Base-by-base conservation (phyloP, 2,113 vertebrate species). In the Anolis carolinensis region DNA sequence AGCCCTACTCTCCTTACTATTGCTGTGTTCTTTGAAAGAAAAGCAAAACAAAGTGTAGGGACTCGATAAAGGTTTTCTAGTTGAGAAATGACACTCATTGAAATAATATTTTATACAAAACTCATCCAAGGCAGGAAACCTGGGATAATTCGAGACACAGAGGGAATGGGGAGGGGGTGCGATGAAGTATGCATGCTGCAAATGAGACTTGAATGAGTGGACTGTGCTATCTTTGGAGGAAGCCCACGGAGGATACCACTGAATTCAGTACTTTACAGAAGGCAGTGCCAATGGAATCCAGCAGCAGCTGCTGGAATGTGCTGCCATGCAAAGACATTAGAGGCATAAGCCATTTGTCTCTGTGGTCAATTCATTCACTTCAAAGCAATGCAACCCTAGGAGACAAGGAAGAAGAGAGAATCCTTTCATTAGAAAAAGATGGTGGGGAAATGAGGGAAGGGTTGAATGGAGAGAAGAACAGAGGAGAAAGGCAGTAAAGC, bases 201-300 rank as follows among this genome's bases (percentile, higher is more conserved):
- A 7, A 1, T 36, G 32, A 16, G 32, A 25, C 2, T 5, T 2
- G 3, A 77, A 0, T 18, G 44, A 76, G 78, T 10, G 36, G 1
- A 14, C 27, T 85, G 16, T 1, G 0, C 0, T 59, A 0, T n/a
- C 25, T 78, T 67, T 70, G 0, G 0, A 44, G 13, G 0, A 6
- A 20, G 39, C 6, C 27, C 10, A 0, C 25, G 7, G 6, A 0
- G 0, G 3, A 27, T 25, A 21, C 25, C 34, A 65, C 59, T 50
- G 39, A 34, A 50, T 73, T 76, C 79, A 48, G n/a, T 34, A 0
- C 67, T 77, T 71, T 81, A 1, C 5, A 5, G 73, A 76, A 55
- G 6, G 48, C 4, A 0, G 0, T 10, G 6, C 32, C 36, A 70
- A 16, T 9, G 55, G 65, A 65, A 14, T 0, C 4, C 80, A 7